Evolutionary conservation across 2,113 vertebrate genomes (phyloP), one percentile per base, ranked within the genome.

Genomic region (Chaetodon auriga): DNA sequence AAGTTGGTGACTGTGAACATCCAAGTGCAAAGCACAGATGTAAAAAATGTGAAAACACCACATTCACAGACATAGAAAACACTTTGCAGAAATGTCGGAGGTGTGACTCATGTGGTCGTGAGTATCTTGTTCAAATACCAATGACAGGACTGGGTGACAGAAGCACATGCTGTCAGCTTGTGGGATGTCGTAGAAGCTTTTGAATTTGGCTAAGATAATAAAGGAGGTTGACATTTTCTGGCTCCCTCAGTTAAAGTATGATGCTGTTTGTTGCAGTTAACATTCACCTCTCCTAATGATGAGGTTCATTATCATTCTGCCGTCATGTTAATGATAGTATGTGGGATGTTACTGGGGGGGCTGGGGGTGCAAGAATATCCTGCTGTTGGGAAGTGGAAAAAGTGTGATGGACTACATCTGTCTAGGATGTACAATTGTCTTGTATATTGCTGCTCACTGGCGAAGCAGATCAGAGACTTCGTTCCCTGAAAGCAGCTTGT

Each of bases 1-100:
- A 15, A 46, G 3, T 0, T 4, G 25, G 7, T 6, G 0, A 0
- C 0, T 83, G 82, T 68, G 1, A 5, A 0, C 0, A 11, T 23
- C 0, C 19, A 60, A 2, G 9, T 0, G 0, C 38, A 41, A 41
- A 41, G 43, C 0, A 54, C 60, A 65, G 0, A 43, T 94, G 92
- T 80, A 0, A 38, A 74, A 5, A 1, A 53, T 94, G 94, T 65
- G 0, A 0, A 0, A 0, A 0, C 0, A 0, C 0, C 7, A 51
- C 48, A 18, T 93, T 0, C 62, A 81, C 80, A 62, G 51, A 0
- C 0, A 7, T 1, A 23, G 0, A 0, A 8, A 90, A 93, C 70
- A 0, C 0, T 0, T 0, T 0, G 0, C 0, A 0, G 0, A 0
- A 1, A 1, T 93, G 92, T 25, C 0, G 0, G 0, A 10, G 2